Evolutionary conservation across 2,888 invertebrate species (phyloP).

Genomic region (Chaitophorus viminalis): DNA sequence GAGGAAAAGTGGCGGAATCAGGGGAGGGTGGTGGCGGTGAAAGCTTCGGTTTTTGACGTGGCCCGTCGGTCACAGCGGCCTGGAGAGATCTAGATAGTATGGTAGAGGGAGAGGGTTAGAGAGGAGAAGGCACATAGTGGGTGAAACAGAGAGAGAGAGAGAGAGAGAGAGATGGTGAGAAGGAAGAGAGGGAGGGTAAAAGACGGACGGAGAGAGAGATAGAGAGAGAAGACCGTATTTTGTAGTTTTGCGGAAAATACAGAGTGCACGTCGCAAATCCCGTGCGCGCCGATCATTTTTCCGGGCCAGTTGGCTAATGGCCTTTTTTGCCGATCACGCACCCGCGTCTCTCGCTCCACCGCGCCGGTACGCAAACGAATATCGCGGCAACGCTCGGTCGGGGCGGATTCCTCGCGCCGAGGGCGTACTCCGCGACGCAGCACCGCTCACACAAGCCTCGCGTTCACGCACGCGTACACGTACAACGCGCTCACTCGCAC

Average conservation of each 20-base stretch:
- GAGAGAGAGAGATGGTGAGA: neutral
- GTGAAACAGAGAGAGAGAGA: neutral
- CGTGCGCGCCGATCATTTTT: slow-evolving; percentile 70
- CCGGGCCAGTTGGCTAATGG: slow-evolving; percentile 73
- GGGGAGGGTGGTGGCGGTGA: neutral
- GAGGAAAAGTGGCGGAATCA: neutral
- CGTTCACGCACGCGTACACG: neutral
- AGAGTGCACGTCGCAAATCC: neutral
- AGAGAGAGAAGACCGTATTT: neutral
- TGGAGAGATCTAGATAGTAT: neutral
- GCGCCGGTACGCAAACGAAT: neutral
- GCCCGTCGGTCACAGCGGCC: slow-evolving; percentile 41
- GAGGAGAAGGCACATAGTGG: neutral
- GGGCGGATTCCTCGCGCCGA: neutral
- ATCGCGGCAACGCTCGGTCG: neutral
- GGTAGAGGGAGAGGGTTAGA: too few species aligned
- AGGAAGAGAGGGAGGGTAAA: neutral
- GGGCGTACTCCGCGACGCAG: neutral
- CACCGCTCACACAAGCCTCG: neutral
- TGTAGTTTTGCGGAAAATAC: neutral
- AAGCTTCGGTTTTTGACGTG: slow-evolving; percentile 36
- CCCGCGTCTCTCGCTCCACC: neutral
- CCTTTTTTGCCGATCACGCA: slow-evolving; percentile 64
- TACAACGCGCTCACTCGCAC: neutral
- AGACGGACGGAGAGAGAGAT: neutral